These are phyloP conservation scores for Hofmannophila pseudospretella DNA, from an alignment of 2,888 invertebrate species.

Conservation along the genomic window DNA sequence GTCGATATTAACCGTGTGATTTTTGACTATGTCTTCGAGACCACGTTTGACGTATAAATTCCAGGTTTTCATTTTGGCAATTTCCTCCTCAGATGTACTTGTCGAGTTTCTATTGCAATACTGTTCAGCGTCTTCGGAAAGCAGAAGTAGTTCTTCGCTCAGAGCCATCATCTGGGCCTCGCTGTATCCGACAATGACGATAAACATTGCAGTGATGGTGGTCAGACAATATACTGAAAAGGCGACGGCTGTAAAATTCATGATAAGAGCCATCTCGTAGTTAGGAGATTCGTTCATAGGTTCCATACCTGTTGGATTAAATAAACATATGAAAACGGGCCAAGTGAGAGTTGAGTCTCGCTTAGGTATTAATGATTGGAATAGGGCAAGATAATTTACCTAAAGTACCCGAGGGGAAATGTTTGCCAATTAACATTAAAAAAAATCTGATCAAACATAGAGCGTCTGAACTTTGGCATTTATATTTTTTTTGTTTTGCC, in stretches of 20 bases:
- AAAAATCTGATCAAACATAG: too few relatives aligned
- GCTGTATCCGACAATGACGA: conserved; percentile 17
- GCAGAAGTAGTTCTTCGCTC: conserved; percentile 11
- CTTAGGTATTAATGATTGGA: too few relatives aligned
- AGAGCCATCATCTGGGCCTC: conserved; percentile 19
- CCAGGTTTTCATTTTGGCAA: background rate
- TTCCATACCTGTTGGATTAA: conserved; percentile 11
- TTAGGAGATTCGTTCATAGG: conserved; percentile 11
- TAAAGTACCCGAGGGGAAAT: too few relatives aligned
- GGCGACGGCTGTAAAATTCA: too few relatives aligned
- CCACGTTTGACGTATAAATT: background rate
- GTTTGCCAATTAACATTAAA: too few relatives aligned
- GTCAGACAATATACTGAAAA: background rate
- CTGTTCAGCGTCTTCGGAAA: conserved; percentile 19
- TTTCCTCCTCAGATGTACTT: too few relatives aligned
- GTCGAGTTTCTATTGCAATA: conserved; percentile 23
- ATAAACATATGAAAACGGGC: too few relatives aligned
- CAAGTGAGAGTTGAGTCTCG: too few relatives aligned
- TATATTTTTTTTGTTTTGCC: too few relatives aligned
- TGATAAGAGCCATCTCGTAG: conserved; percentile 7
- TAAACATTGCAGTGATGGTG: conserved; percentile 14
- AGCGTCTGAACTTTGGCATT: too few relatives aligned
- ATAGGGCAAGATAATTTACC: too few relatives aligned
- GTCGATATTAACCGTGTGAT: background rate
- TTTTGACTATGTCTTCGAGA: background rate